Evolutionary conservation across 2,888 invertebrate species (phyloP).

Genomic region (Cerastis leucographa): DNA sequence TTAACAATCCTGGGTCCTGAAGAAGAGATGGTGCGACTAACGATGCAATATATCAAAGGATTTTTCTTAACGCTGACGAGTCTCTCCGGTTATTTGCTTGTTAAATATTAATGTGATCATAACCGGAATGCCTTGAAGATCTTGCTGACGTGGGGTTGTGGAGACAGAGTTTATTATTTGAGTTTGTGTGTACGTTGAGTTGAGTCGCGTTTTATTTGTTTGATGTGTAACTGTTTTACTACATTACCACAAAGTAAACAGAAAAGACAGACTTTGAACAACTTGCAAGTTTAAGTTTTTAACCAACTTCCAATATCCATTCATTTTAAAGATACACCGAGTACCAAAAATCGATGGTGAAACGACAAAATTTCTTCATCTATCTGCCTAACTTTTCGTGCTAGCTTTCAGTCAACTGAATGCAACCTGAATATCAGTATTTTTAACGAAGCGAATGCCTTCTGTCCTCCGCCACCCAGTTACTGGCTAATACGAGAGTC

Average conservation of each 20-base stretch:
- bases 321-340: not conserved
- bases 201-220: not conserved
- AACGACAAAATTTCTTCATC: not conserved
- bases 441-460: not conserved
- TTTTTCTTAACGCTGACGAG: slow-evolving; percentile 85
- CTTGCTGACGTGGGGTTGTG: slow-evolving; percentile 29
- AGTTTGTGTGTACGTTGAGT: not conserved
- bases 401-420: not conserved
- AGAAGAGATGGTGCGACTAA: slow-evolving; percentile 88
- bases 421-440: not conserved
- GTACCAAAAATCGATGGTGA: not conserved
- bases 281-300: not conserved
- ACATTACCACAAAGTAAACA: not conserved
- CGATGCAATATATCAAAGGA: slow-evolving; percentile 90
- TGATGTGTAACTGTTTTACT: not conserved
- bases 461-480: not conserved
- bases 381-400: not conserved
- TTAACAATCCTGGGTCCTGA: slow-evolving; percentile 86
- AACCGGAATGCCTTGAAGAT: slow-evolving; percentile 40
- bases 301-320: not conserved
- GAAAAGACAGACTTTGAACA: not conserved
- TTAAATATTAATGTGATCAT: slow-evolving; percentile 75
- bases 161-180: not conserved
- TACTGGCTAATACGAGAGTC: not conserved
- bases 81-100: slow-evolving; percentile 81